Percentiles rank a stretch among this genome's conserved stretches.
Evolutionary conservation across 64 coral and sea anemone genomes (phyloP).

Genomic region (Montipora foliosa): DNA sequence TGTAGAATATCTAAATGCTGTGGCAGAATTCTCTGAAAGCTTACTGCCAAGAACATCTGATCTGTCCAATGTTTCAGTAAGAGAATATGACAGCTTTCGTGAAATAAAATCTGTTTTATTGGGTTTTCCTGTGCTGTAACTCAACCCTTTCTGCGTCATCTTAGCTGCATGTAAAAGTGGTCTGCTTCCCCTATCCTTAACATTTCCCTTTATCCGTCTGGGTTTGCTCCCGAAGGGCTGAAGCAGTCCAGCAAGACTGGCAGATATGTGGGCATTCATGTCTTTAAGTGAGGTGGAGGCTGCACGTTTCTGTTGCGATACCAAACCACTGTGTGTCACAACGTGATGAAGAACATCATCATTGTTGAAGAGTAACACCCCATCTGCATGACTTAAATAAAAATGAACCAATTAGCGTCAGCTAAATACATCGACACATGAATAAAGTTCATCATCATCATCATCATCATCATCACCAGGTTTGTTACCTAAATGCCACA

Average conservation of each 20-base stretch:
- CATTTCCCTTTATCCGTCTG: conserved; percentile 50
- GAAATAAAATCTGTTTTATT: conserved; percentile 29
- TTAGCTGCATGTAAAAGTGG: neutral
- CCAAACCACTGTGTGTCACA: conserved; percentile 22
- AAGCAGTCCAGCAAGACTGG: conserved; percentile 85
- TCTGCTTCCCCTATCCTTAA: neutral
- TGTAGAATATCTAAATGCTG: neutral
- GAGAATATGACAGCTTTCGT: conserved; percentile 34
- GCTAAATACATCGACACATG: too few relatives aligned
- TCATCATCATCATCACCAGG: too few relatives aligned
- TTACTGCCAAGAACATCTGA: neutral
- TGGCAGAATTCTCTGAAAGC: neutral
- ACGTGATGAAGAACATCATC: conserved; percentile 91
- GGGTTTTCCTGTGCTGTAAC: neutral
- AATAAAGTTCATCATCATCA: too few relatives aligned
- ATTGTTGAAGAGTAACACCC: conserved; percentile 83
- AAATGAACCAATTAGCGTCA: neutral
- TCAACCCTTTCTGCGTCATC: neutral
- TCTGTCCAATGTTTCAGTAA: neutral
- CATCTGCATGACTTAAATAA: conserved; percentile 83
- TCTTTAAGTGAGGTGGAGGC: conserved; percentile 79
- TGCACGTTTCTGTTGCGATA: conserved; percentile 23
- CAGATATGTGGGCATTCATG: conserved; percentile 84
- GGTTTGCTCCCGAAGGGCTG: conserved; percentile 78
- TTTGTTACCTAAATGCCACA: too few relatives aligned